Evolutionary conservation across 2,888 invertebrate species (phyloP).

Genomic region (Apodemia duryi): DNA sequence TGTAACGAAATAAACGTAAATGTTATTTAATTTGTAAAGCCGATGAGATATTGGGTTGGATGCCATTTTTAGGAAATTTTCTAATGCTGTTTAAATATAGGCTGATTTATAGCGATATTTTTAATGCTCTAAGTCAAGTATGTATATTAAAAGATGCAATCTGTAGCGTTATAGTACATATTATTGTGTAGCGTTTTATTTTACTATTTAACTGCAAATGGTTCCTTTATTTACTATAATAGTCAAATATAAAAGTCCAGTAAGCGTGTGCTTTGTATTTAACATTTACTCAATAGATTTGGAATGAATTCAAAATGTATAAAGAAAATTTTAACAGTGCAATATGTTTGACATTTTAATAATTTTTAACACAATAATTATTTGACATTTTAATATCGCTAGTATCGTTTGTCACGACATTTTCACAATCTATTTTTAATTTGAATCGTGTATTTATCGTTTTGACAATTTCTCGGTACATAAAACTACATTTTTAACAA

Average conservation of each 20-base stretch:
- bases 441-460: background rate
- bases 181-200: conserved; percentile 33
- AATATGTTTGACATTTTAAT: conserved; percentile 40
- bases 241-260: conserved; percentile 47
- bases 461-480: background rate
- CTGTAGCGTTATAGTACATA: conserved; percentile 26
- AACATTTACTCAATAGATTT: conserved; percentile 19
- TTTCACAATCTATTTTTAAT: conserved; percentile 1
- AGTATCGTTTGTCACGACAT: background rate
- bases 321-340: conserved; percentile 32
- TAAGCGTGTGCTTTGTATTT: conserved; percentile 14
- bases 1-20: conserved; percentile 9
- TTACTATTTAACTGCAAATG: conserved; percentile 28
- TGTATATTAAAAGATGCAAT: conserved; percentile 20
- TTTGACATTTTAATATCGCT: background rate
- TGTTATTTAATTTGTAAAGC: conserved; percentile 10
- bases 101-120: conserved; percentile 16
- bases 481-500: background rate
- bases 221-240: conserved; percentile 40
- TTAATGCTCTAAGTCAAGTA: conserved; percentile 17
- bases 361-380: background rate
- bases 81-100: conserved; percentile 3
- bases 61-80: conserved; percentile 12
- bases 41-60: conserved; percentile 1
- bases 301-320: conserved; percentile 18